phyloP scores from a whole-genome alignment of 2,888 invertebrate species.

The Cosmopolites sordidus region DNA sequence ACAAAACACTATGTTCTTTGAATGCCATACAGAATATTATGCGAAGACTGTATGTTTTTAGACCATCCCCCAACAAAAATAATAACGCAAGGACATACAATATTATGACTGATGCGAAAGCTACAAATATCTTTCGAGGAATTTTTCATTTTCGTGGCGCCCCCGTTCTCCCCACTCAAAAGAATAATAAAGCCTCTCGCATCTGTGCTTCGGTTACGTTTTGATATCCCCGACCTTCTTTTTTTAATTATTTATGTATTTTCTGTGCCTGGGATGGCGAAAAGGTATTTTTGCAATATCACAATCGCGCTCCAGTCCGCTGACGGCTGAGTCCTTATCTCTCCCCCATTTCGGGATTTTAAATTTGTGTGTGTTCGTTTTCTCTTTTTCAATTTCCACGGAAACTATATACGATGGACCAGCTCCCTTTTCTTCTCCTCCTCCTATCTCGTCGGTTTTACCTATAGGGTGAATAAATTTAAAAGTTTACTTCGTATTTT shows the following conservation, averaged over 20 bases:
- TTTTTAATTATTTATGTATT: conserved; percentile 33
- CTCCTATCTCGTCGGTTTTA: conserved; percentile 16
- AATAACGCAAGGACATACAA: conserved; percentile 11
- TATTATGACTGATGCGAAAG: conserved; percentile 8
- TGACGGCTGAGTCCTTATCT: conserved; percentile 21
- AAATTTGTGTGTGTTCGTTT: conserved; percentile 35
- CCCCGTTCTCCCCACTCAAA: conserved; percentile 17
- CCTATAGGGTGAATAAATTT: conserved; percentile 5
- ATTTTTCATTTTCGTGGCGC: conserved; percentile 14
- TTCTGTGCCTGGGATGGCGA: conserved; percentile 30
- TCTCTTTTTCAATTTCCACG: conserved; percentile 28
- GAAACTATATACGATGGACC: conserved; percentile 24
- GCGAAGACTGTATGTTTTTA: too few species aligned
- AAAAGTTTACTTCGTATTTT: neutral
- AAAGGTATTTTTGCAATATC: conserved; percentile 33
- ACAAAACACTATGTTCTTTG: too few species aligned
- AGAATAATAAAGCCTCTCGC: conserved; percentile 25
- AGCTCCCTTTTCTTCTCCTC: conserved; percentile 2
- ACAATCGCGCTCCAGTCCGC: conserved; percentile 26
- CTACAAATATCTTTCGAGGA: conserved; percentile 17
- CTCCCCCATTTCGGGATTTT: conserved; percentile 29
- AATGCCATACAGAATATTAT: too few species aligned
- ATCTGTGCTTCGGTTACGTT: conserved; percentile 21
- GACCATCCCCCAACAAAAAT: too few species aligned
- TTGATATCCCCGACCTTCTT: conserved; percentile 17